phyloP scores from a whole-genome alignment of 2,888 invertebrate genomes.

The Pheosia tremula region DNA sequence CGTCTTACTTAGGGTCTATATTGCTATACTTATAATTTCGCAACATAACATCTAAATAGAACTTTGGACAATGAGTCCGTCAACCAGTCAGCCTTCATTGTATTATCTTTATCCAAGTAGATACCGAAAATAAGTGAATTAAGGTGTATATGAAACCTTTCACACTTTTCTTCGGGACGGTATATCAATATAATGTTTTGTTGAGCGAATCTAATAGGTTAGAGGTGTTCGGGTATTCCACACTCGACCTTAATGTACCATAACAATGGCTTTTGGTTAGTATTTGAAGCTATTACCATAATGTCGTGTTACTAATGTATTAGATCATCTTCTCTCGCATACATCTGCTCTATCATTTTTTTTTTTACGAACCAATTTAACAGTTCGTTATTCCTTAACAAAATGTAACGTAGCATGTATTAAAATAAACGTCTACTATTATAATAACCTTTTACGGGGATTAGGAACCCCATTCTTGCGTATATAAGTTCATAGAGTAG shows the following conservation, averaged over 20 bases:
- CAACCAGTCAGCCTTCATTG: too few species aligned
- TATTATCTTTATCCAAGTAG: too few species aligned
- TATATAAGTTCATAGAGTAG: slow-evolving; percentile 14
- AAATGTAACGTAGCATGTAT: neutral
- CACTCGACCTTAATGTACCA: neutral
- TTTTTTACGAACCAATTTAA: neutral
- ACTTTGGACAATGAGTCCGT: too few species aligned
- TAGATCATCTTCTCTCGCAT: too few species aligned
- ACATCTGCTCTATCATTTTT: too few species aligned
- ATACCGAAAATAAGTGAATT: neutral
- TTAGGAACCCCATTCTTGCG: slow-evolving; percentile 7
- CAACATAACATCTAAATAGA: too few species aligned
- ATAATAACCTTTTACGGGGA: slow-evolving; percentile 12
- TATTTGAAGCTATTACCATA: too few species aligned
- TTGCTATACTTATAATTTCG: too few species aligned
- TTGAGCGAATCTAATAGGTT: neutral
- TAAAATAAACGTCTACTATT: slow-evolving; percentile 5
- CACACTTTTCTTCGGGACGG: neutral
- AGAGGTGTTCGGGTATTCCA: neutral
- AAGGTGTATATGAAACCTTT: neutral
- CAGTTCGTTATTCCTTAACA: neutral
- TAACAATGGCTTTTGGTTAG: neutral
- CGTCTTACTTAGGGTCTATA: too few species aligned
- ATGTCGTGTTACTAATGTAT: too few species aligned
- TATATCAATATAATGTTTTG: neutral